These are phyloP conservation scores for Bacillus rossius DNA, from an alignment of 1,140 invertebrate genomes.

Conservation along the genomic window DNA sequence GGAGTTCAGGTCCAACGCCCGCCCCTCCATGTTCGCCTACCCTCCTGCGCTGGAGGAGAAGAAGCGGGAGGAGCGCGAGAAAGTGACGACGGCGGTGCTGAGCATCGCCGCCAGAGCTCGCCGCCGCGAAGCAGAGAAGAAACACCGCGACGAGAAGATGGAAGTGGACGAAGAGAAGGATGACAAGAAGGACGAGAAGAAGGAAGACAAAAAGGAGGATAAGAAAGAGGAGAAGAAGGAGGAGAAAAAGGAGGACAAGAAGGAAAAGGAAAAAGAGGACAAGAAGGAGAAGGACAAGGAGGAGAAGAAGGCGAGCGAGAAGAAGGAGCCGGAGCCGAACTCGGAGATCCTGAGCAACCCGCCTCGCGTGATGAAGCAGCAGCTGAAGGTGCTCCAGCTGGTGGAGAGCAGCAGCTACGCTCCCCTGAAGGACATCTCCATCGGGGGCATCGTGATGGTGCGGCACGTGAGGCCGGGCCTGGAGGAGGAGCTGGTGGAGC, in stretches of 20 bases:
- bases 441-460: conserved; percentile 95
- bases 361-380: conserved; percentile 87
- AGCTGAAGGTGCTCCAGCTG: conserved; percentile 77
- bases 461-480: conserved; percentile 69
- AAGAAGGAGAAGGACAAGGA: conserved; percentile 40
- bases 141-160: conserved; percentile 49
- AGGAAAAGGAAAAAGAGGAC: conserved; percentile 44
- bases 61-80: conserved; percentile 93
- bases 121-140: conserved; percentile 62
- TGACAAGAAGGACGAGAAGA: conserved; percentile 54
- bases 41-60: conserved; percentile 96
- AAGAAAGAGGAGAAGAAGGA: conserved; percentile 42
- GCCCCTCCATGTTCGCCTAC: conserved; percentile 94
- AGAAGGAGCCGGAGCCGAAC: conserved; percentile 64
- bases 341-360: conserved; percentile 95
- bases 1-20: conserved; percentile 88
- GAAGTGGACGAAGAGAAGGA: conserved; percentile 50
- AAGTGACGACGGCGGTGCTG: conserved; percentile 93
- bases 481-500: conserved; percentile 86
- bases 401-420: conserved; percentile 74
- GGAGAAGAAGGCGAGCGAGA: conserved; percentile 56
- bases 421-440: conserved; percentile 86
- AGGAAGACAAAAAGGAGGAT: conserved; percentile 51
- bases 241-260: conserved; percentile 41
- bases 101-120: conserved; percentile 92